phyloP scores from a whole-genome alignment of 2,113 vertebrate genomes.

The Amphiprion percula region DNA sequence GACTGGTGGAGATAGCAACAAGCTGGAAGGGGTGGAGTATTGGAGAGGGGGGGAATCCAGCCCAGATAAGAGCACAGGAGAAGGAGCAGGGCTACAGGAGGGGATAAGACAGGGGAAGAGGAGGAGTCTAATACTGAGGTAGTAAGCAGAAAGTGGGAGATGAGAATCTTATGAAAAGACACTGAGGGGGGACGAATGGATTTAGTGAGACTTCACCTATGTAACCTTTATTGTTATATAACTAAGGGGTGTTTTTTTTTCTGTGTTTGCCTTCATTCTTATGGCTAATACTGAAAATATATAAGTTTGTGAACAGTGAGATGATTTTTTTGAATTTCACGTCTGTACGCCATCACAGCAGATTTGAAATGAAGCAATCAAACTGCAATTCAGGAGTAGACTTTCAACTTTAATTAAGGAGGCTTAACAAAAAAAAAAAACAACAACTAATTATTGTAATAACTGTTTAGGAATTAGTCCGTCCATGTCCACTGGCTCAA shows the following conservation, averaged over 20 bases:
- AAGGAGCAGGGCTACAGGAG: constrained; percentile 49
- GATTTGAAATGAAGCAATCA: too few species aligned
- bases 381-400: too few species aligned
- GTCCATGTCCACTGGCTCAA: too few species aligned
- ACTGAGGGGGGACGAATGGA: constrained; percentile 8
- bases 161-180: constrained; percentile 41
- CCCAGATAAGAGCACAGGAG: constrained; percentile 64
- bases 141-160: constrained; percentile 53
- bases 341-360: too few species aligned
- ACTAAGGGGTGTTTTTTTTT: not conserved
- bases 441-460: too few species aligned
- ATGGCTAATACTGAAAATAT: not conserved
- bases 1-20: constrained; percentile 74
- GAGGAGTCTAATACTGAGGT: constrained; percentile 42
- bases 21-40: constrained; percentile 47
- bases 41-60: constrained; percentile 18
- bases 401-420: too few species aligned
- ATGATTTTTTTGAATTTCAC: too few species aligned
- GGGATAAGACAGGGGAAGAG: constrained; percentile 56
- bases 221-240: not conserved
- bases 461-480: too few species aligned
- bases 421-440: too few species aligned
- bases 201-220: constrained; percentile 5
- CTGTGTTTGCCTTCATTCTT: not conserved
- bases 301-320: not conserved